Conservation (phyloP, 2,113 vertebrate genomes). For the Pelusios castaneus region DNA sequence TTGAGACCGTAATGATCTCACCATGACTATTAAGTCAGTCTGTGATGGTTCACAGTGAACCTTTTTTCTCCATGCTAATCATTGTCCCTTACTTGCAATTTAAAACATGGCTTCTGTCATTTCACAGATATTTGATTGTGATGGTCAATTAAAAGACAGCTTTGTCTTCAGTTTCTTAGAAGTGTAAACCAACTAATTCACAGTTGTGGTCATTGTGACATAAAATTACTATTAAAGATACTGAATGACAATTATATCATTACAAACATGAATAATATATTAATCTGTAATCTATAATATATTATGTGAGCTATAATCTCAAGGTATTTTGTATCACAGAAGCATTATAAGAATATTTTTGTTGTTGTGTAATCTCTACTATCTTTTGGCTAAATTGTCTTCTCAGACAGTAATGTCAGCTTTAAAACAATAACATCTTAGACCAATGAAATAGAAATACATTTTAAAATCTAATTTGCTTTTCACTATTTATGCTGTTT, state of each 20-base stretch:
- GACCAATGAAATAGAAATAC: background rate
- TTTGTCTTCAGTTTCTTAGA: slow-evolving; percentile 65
- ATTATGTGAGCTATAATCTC: background rate
- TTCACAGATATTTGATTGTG: slow-evolving; percentile 76
- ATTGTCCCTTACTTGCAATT: slow-evolving; percentile 59
- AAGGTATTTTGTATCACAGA: background rate
- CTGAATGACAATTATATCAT: background rate
- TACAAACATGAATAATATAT: background rate
- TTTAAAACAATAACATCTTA: background rate
- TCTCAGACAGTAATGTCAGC: background rate
- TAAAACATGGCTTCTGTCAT: slow-evolving; percentile 71
- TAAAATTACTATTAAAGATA: slow-evolving; percentile 27
- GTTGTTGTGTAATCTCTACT: background rate
- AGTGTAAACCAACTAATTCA: slow-evolving; percentile 44
- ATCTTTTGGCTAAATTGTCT: background rate
- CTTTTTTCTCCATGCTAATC: slow-evolving; percentile 72
- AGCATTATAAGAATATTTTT: background rate
- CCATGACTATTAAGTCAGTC: slow-evolving; percentile 48
- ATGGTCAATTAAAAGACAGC: slow-evolving; percentile 67
- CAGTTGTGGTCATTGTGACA: slow-evolving; percentile 24
- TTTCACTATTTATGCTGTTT: background rate
- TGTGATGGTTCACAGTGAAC: slow-evolving; percentile 58
- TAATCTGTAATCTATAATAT: background rate
- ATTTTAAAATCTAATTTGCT: background rate
- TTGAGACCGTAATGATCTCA: slow-evolving; percentile 66